Base-by-base conservation (phyloP, 2,797 vertebrate genomes). In the Triplophysa bombifrons region DNA sequence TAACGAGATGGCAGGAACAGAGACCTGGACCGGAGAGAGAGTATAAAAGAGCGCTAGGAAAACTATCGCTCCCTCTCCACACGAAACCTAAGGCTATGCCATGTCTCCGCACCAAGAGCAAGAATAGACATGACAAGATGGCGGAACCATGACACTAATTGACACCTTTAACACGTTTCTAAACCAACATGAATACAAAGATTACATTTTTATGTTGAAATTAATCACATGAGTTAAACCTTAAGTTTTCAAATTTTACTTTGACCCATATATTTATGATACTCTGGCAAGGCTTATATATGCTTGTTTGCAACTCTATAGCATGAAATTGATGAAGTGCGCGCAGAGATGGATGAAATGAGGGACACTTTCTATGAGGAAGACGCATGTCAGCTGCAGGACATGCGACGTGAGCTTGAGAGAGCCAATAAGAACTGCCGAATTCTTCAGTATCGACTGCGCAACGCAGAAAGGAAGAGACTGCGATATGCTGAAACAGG, bases 281-380 rank as follows among this genome's bases (percentile, higher is more conserved):
- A 19, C 13, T 34, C 7, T 34, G 30, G 14, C 22, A 48, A 51
- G 14, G 50, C 53, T 60, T 38, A 44, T 13, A 17, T 74, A 38
- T 44, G 60, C 50, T 10, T 61, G 22, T 34, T 19, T 50, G 20
- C 30, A 11, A 9, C 25, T 77, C 9, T 10, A 56, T 86, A 99
- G 98, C 94, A 87, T 17, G 98, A 99, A 89, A 97, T 99, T 72
- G 96, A 98, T 67, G 98, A 99, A 88, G 95, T 99, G 94, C 94
- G 98, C 80, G 95, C 96, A 3, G 98, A 99, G 90, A 99, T 99
- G 98, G 98, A 99, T 3, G 98, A 99, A 90, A 99, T 99, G 94
- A 93, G 97, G 83, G 98, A 99, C 92, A 97, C 95, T 58, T 99
- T 99, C 91, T 99, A 98, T 63, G 98, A 99, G 84, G 98, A 99